Conservation (phyloP, 2,797 vertebrate species). For the Platalea minor region DNA sequence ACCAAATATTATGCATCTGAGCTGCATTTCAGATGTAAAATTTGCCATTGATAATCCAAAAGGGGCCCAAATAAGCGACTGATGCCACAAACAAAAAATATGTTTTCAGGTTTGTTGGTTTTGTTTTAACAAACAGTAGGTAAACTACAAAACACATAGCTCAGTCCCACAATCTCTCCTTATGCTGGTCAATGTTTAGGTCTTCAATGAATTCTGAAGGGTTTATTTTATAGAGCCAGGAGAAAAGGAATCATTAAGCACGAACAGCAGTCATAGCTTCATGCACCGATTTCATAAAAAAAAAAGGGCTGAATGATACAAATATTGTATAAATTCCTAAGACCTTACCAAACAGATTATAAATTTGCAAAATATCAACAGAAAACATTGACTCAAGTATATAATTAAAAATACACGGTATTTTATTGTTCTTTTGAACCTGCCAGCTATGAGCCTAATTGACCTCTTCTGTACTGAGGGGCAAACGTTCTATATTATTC, state of each 20-base stretch:
- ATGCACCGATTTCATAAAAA: not conserved
- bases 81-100: not conserved
- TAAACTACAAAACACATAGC: not conserved
- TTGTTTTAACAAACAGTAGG: not conserved
- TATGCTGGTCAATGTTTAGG: not conserved
- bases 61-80: not conserved
- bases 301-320: not conserved
- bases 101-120: not conserved
- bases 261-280: not conserved
- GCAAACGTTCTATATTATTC: not conserved
- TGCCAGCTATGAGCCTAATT: not conserved
- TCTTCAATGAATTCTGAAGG: not conserved
- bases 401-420: not conserved
- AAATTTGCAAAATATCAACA: not conserved
- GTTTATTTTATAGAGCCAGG: not conserved
- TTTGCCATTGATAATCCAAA: not conserved
- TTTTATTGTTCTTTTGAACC: constrained; percentile 42
- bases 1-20: not conserved
- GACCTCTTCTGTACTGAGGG: not conserved
- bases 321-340: not conserved
- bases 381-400: not conserved
- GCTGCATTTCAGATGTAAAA: not conserved
- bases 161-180: not conserved
- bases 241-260: not conserved
- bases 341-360: not conserved